Evolutionary conservation across 2,888 invertebrate genomes (phyloP), one percentile per base, ranked within the genome.

Genomic region (Microctonus hyperodae): DNA sequence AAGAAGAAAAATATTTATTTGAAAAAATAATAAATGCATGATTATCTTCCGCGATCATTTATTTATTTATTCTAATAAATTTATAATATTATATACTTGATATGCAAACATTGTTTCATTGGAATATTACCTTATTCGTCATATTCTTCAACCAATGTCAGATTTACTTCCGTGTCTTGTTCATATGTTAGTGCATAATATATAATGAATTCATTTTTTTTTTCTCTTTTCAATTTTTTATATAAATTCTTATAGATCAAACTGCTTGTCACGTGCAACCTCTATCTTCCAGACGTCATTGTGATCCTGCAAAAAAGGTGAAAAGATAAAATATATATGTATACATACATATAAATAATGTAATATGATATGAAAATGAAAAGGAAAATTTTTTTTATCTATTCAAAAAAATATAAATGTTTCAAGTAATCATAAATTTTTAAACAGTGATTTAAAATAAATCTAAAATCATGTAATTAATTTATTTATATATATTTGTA

Each of bases 191-290:
- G 51, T 22, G 51, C 51, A 56, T 48, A 48, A 56, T 61, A 48
- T 61, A 48, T 56, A 48, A 61, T 31, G 40, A 33, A 61, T 53
- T 40, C 44, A 44, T 16, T 44, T 44, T 44, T 16, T 16, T 44
- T 16, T 44, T 44, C n/a, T 44, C 7, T 28, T 28, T 7, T 28
- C 7, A 5, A 5, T 7, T 28, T 28, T 28, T 28, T 28, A 28
- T 7, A 5, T 28, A 5, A 28, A 65, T 61, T 28, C 48, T 51
- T 23, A n/a, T 40, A 16, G 23, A 64, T 64, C 56, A 61, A 16
- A 23, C 40, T 50, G 16, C 66, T 55, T 23, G 25, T 66, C 66
- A 66, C 66, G 66, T 57, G 44, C 61, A 66, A 56, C 66, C 66
- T 66, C 59, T 16, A 61, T 56, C 33, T 37, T 16, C 63, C 48